Base-by-base conservation (phyloP, 1,140 invertebrate species). In the Papilio helenus region DNA sequence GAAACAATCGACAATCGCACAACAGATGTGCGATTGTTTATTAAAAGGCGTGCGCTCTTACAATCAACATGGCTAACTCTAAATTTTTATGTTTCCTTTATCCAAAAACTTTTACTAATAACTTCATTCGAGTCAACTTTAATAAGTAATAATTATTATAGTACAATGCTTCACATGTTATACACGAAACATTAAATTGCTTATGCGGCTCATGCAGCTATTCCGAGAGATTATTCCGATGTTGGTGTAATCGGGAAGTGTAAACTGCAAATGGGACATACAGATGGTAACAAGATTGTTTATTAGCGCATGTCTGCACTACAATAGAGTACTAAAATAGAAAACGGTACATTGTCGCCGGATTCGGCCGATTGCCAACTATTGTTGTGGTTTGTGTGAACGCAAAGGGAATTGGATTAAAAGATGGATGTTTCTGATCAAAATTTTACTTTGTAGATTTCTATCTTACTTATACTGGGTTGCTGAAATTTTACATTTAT, bases 321-420 rank as follows among this genome's bases (percentile, higher is more conserved):
- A 73, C 72, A 73, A 73, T 73, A 73, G 72, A 73, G 72, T 73
- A 49, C 72, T 73, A 73, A 73, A 73, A 73, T 73, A 73, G 72
- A 73, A 73, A 73, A 73, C 72, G 44, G 72, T 44, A 46, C 44
- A 49, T 73, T 73, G 72, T 73, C 72, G 72, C 44, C n/a, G 44
- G 72, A 73, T 73, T 73, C 72, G 72, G 72, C 72, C 20, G 72
- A 73, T 73, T 73, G 72, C 72, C 72, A 73, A 73, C 72, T 73
- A 73, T 73, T 73, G 72, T 73, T 73, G 72, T 73, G 72, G 72
- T 44, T 73, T 73, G 39, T 26, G 10, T 42, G 71, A 72, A 72
- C 71, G 71, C 34, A 72, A 65, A 65, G 61, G 61, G 71, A 72
- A 39, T 72, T 72, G 71, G 71, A 72, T 72, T 72, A 72, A 72